These are phyloP conservation scores for Nyctereutes procyonoides DNA, from an alignment of 2,113 vertebrate genomes.

Conservation along the genomic window DNA sequence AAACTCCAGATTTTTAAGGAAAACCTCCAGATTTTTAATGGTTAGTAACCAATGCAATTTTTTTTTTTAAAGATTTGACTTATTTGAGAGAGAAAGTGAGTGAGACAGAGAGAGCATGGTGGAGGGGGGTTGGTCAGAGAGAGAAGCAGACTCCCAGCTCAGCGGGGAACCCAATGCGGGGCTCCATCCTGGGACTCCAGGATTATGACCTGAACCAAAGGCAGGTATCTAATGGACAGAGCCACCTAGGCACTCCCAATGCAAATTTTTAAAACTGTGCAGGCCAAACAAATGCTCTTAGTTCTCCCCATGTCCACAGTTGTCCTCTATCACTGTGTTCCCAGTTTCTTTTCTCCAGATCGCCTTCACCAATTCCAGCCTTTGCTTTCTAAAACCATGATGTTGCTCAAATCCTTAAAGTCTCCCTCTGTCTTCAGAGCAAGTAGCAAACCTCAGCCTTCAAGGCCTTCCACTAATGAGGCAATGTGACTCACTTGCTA, in stretches of 20 bases:
- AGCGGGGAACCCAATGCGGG: no score
- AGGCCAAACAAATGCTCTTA: background rate
- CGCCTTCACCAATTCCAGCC: background rate
- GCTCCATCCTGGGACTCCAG: no score
- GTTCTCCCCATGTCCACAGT: background rate
- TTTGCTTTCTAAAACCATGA: slow-evolving; percentile 47
- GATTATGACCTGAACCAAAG: no score
- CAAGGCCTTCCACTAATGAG: background rate
- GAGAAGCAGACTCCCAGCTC: no score
- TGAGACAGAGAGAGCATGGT: no score
- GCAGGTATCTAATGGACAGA: no score
- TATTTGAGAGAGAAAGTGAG: no score
- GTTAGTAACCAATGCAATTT: background rate
- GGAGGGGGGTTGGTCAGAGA: no score
- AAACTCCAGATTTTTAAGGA: background rate
- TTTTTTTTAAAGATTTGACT: no score
- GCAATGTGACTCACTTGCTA: background rate
- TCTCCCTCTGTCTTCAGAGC: background rate
- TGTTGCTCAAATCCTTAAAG: background rate
- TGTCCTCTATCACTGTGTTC: background rate
- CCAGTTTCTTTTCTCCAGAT: background rate
- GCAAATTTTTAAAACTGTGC: background rate
- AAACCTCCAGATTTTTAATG: background rate
- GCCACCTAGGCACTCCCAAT: no score
- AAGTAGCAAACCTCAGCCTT: background rate